Evolutionary conservation across 2,797 vertebrate genomes (phyloP).

Genomic region (Hozukius guyotensis): DNA sequence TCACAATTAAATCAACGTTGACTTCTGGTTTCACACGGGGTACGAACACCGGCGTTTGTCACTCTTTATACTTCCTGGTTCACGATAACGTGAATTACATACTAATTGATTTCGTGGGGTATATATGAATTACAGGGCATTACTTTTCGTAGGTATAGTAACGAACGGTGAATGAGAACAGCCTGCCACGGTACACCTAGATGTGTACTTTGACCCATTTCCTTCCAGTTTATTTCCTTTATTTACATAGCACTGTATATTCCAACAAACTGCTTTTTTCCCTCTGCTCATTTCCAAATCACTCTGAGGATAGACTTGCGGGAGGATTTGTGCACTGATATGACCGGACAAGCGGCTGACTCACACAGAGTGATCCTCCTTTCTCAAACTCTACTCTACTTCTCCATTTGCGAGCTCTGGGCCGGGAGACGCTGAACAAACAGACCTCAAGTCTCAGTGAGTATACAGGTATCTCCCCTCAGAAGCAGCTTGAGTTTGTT

Average conservation of each 20-base stretch:
- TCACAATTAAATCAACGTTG: no score
- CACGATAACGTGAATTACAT: no score
- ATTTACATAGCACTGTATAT: not conserved
- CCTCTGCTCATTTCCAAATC: not conserved
- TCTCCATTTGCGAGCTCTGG: slow-evolving; percentile 1
- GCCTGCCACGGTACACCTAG: not conserved
- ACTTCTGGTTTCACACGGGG: no score
- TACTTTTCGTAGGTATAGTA: no score
- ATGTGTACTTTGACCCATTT: not conserved
- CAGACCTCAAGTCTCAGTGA: slow-evolving; percentile 22
- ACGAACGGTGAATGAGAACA: no score
- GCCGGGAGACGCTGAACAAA: slow-evolving; percentile 20
- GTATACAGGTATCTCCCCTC: slow-evolving; percentile 12
- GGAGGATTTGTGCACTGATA: slow-evolving; percentile 8
- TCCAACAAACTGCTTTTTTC: not conserved
- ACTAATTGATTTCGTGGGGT: no score
- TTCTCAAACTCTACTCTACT: not conserved
- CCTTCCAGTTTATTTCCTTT: not conserved
- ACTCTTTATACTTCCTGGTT: no score
- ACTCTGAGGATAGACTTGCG: slow-evolving; percentile 5
- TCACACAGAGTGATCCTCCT: slow-evolving; percentile 20
- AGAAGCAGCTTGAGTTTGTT: not conserved
- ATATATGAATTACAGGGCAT: no score
- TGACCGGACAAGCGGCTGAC: slow-evolving; percentile 19
- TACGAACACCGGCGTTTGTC: no score